Conservation (phyloP, 2,797 vertebrate species). For the Hydrolagus colliei region DNA sequence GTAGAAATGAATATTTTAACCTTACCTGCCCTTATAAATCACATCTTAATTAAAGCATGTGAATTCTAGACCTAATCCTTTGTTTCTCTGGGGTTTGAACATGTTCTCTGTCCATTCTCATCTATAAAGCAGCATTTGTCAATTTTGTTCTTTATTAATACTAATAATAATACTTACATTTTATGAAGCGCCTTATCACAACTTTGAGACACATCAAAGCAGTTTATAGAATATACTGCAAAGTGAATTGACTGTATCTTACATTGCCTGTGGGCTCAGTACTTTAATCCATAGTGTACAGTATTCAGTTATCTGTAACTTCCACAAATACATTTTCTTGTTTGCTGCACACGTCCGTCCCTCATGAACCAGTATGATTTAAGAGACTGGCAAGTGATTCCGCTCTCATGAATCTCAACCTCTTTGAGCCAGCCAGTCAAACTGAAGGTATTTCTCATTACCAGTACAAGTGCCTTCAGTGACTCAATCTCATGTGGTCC, state of each 20-base stretch:
- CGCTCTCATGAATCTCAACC: constrained; percentile 22
- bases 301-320: neutral
- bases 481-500: neutral
- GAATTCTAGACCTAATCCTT: constrained; percentile 27
- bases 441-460: constrained; percentile 11
- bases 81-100: constrained; percentile 10
- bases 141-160: neutral
- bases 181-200: too few relatives aligned
- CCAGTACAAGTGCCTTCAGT: neutral
- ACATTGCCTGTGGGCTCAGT: too few relatives aligned
- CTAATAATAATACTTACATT: too few relatives aligned
- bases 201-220: neutral
- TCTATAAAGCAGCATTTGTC: neutral
- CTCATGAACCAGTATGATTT: neutral
- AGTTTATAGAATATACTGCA: too few relatives aligned
- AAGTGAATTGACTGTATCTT: too few relatives aligned
- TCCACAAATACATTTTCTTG: neutral
- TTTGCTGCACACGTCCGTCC: neutral
- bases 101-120: constrained; percentile 4
- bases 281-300: too few relatives aligned
- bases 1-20: constrained; percentile 27
- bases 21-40: constrained; percentile 16
- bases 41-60: constrained; percentile 22
- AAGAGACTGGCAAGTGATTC: neutral
- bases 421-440: constrained; percentile 14